phyloP scores from a whole-genome alignment of 2,888 invertebrate genomes.

The Polydesmus complanatus region DNA sequence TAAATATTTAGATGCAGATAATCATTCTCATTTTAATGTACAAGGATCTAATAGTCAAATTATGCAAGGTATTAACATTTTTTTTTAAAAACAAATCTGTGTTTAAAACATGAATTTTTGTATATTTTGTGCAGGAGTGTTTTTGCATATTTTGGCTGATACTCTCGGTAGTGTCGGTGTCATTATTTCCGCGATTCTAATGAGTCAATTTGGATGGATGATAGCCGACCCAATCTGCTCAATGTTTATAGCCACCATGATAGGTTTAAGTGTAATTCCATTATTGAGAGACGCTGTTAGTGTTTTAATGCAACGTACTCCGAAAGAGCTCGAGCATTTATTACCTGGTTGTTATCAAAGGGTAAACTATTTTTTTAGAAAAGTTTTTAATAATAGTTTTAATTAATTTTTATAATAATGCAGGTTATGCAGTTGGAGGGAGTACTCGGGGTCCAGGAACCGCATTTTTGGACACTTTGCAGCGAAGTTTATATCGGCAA shows the following conservation, averaged over 20 bases:
- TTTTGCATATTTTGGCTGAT: constrained; percentile 89
- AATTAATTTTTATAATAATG: constrained; percentile 13
- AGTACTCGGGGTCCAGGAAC: constrained; percentile 89
- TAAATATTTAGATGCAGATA: constrained; percentile 29
- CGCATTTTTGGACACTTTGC: constrained; percentile 96
- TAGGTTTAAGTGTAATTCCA: constrained; percentile 42
- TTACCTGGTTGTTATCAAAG: constrained; percentile 18
- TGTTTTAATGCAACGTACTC: constrained; percentile 19
- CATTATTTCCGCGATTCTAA: constrained; percentile 82
- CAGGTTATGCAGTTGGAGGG: constrained; percentile 64
- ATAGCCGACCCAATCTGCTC: constrained; percentile 96
- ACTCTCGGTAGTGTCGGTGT: constrained; percentile 94
- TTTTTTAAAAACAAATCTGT: neutral
- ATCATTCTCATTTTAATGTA: constrained; percentile 32
- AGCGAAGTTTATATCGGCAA: constrained; percentile 86
- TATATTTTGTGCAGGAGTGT: constrained; percentile 55
- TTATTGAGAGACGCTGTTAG: constrained; percentile 15
- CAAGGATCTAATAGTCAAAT: constrained; percentile 26
- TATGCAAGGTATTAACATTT: constrained; percentile 29
- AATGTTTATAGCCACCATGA: constrained; percentile 83
- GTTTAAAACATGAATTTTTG: neutral
- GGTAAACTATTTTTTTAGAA: constrained; percentile 3
- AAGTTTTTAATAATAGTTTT: neutral
- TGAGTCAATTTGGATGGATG: constrained; percentile 96
- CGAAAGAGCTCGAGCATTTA: constrained; percentile 16